Evolutionary conservation across 1,140 invertebrate species (phyloP).

Genomic region (Scaptomyza graminum): DNA sequence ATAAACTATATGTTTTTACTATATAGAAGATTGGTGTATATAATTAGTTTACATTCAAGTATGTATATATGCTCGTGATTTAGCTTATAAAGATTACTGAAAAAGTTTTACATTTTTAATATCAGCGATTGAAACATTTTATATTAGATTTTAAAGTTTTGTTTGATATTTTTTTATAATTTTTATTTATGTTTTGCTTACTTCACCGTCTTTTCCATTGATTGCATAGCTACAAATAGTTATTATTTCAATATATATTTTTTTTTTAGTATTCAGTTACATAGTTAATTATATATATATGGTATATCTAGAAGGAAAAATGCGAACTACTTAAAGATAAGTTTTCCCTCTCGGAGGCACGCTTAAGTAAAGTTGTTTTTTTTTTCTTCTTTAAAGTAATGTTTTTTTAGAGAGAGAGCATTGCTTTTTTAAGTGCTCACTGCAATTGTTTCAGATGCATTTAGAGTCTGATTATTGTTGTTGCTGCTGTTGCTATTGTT

Average conservation of each 20-base stretch:
- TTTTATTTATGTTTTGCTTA: slow-evolving; percentile 32
- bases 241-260: slow-evolving; percentile 1
- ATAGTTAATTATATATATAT: slow-evolving; percentile 24
- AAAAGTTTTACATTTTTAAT: slow-evolving; percentile 28
- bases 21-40: slow-evolving; percentile 15
- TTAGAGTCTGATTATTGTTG: slow-evolving; percentile 28
- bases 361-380: slow-evolving; percentile 63
- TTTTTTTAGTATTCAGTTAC: slow-evolving; percentile 3
- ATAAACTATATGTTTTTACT: not conserved
- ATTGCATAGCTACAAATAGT: slow-evolving; percentile 74
- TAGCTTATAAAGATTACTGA: slow-evolving; percentile 42
- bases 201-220: slow-evolving; percentile 82
- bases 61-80: not conserved
- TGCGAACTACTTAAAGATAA: slow-evolving; percentile 69
- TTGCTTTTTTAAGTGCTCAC: slow-evolving; percentile 54
- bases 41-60: slow-evolving; percentile 15
- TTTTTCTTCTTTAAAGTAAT: slow-evolving; percentile 62
- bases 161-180: slow-evolving; percentile 15
- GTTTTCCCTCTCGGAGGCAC: slow-evolving; percentile 77
- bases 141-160: slow-evolving; percentile 26
- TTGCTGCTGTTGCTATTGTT: slow-evolving; percentile 39
- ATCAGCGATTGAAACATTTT: slow-evolving; percentile 48
- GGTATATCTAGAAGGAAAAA: slow-evolving; percentile 52
- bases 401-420: slow-evolving; percentile 32
- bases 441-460: slow-evolving; percentile 35